Conservation (phyloP, 2,797 vertebrate species). For the Myripristis murdjan region DNA sequence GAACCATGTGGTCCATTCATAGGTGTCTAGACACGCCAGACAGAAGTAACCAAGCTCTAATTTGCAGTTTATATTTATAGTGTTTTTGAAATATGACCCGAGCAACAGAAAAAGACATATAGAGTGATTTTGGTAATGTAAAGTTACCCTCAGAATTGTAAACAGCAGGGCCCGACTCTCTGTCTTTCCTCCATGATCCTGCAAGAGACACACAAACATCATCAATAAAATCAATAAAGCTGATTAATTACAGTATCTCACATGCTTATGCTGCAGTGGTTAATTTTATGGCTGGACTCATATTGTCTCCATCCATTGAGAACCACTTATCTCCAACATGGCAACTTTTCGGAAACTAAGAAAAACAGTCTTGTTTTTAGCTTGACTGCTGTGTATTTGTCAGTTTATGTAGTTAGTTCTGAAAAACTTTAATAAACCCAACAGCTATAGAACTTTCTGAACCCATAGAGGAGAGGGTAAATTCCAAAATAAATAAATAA, state of each 20-base stretch:
- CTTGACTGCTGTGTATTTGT: too few relatives aligned
- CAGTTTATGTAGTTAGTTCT: too few relatives aligned
- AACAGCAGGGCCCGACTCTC: conserved; percentile 48
- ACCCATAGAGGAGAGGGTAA: too few relatives aligned
- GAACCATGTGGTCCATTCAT: conserved; percentile 93
- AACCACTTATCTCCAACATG: too few relatives aligned
- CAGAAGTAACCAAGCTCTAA: conserved; percentile 22
- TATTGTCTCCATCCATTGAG: too few relatives aligned
- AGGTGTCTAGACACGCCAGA: conserved; percentile 76
- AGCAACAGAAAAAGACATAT: neutral
- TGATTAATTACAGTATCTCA: neutral
- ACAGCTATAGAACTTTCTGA: too few relatives aligned
- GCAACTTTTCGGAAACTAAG: too few relatives aligned
- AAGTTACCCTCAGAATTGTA: conserved; percentile 73
- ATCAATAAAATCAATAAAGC: neutral
- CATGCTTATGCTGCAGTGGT: neutral
- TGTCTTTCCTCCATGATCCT: conserved; percentile 72
- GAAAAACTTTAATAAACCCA: too few relatives aligned
- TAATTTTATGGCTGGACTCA: too few relatives aligned
- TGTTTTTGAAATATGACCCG: conserved; percentile 2
- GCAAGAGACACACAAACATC: conserved; percentile 32
- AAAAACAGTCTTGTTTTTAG: too few relatives aligned
- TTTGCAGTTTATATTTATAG: neutral
- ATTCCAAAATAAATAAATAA: too few relatives aligned
- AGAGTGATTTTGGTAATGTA: neutral